Evolutionary conservation across 2,113 vertebrate genomes (phyloP), one percentile per base, ranked within the genome.

Genomic region (Trogon surrucura): DNA sequence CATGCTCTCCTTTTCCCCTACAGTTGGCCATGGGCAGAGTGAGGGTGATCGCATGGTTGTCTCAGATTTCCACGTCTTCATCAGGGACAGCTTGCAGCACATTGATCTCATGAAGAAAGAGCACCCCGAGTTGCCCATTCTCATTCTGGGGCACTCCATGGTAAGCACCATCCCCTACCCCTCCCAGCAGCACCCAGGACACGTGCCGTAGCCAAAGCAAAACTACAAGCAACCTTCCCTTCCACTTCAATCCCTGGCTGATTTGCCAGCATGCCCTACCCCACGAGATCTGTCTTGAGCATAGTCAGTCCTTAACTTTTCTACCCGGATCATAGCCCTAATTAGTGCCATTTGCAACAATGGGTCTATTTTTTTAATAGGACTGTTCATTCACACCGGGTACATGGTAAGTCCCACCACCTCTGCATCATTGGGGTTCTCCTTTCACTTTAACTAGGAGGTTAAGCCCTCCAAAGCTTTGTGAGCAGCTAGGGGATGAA

Each of bases 101-200:
- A 97, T 99, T 29, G 99, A 99, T 85, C 61, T 98, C 56, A 94
- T 99, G 97, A 99, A 98, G 95, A 98, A 98, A 65, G 98, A 98
- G 54, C 90, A 99, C 71, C 99, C 99, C 0, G 96, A 93, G 36
- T 96, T 99, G n/a, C 99, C 99, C 0, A 5, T 99, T 96, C 99
- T 99, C 97, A 98, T 99, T 36, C 92, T 99, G 66, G 99, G 99
- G 61, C 99, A 99, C 95, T 99, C 99, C 77, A 99, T 99, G 99
- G 99, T 99, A 98, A 97, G 98, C 54, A 60, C 32, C 19, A 15
- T 57, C 29, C 79, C 48, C 22, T 44, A 6, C 32, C 64, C 30
- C 22, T 80, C 45, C 65, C 1, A 4, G 83, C 57, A 75, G 61
- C 50, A 27, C 48, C 30, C 78, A 53, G 80, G 34, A 62, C 45